These are phyloP conservation scores for Emydocephalus ijimae DNA, from an alignment of 2,113 vertebrate species.

Conservation along the genomic window DNA sequence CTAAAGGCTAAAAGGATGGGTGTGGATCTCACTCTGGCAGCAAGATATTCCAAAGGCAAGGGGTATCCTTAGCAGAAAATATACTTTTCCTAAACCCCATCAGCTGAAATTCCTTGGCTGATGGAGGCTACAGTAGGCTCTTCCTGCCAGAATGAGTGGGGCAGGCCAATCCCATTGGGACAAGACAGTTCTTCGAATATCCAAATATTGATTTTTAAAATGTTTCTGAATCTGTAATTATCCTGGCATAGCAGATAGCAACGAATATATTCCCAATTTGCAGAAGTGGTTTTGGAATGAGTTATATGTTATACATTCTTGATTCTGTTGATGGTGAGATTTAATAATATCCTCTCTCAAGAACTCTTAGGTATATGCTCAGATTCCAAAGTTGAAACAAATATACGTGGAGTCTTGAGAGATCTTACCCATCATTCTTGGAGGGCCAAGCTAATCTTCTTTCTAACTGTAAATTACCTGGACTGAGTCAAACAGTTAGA, in stretches of 20 bases:
- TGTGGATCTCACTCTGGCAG: no score
- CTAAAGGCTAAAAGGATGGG: no score
- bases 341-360: not conserved
- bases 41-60: no score
- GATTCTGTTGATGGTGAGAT: not conserved
- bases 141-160: no score
- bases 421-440: not conserved
- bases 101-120: no score
- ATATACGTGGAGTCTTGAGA: not conserved
- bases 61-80: no score
- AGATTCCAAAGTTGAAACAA: not conserved
- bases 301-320: not conserved
- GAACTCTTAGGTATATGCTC: not conserved
- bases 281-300: not conserved
- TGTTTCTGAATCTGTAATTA: not conserved
- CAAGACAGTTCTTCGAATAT: no score
- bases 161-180: no score
- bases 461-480: not conserved
- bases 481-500: not conserved
- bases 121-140: no score
- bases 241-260: not conserved
- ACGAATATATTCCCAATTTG: not conserved
- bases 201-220: not conserved
- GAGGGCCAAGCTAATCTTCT: not conserved
- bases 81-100: no score